Percentiles rank a stretch among this genome's conserved stretches.
Evolutionary conservation across 2,797 vertebrate genomes (phyloP).

Genomic region (Ciconia nigra): DNA sequence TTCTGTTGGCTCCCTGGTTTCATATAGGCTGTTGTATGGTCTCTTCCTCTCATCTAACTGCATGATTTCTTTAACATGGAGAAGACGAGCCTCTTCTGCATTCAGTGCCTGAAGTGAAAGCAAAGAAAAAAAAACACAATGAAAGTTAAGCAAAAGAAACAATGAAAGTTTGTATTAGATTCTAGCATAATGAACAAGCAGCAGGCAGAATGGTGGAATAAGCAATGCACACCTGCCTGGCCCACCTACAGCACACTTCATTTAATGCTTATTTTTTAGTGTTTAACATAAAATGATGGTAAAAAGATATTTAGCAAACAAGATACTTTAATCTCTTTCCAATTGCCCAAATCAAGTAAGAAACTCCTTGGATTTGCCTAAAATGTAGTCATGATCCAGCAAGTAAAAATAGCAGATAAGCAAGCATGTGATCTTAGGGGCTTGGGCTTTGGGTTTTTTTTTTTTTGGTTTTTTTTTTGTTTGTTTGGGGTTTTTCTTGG

Average conservation of each 20-base stretch:
- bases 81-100: slow-evolving; percentile 91
- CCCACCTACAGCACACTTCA: background rate
- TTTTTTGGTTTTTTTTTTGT: background rate
- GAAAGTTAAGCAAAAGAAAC: background rate
- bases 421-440: background rate
- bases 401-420: background rate
- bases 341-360: background rate
- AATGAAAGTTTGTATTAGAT: background rate
- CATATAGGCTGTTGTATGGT: slow-evolving; percentile 87
- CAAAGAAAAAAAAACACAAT: background rate
- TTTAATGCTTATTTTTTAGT: background rate
- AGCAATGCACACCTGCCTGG: background rate
- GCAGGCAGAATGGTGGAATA: background rate
- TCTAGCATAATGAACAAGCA: background rate
- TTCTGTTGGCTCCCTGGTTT: slow-evolving; percentile 92
- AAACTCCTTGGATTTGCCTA: background rate
- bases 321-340: background rate
- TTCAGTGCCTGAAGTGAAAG: slow-evolving; percentile 83
- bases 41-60: slow-evolving; percentile 94
- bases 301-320: background rate
- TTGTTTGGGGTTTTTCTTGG: too few relatives aligned
- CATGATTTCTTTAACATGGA: slow-evolving; percentile 88
- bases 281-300: background rate
- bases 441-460: background rate
- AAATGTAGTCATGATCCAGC: background rate